Percentiles rank a stretch among this genome's conserved stretches.
phyloP scores from a whole-genome alignment of 2,797 vertebrate species.

The Oreochromis grahami region DNA sequence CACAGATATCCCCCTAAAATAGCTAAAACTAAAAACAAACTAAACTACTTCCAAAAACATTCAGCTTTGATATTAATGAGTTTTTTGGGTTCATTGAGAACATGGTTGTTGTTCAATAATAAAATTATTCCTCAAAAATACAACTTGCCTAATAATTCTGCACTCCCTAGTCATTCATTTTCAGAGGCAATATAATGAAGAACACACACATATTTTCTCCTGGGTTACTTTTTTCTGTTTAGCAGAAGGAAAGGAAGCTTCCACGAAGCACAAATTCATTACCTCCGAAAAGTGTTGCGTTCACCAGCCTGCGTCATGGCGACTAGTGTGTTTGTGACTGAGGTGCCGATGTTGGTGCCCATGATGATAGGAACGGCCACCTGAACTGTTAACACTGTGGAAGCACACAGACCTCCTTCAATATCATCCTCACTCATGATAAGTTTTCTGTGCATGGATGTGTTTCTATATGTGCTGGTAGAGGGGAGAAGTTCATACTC shows the following conservation, averaged over 20 bases:
- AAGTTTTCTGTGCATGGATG: neutral
- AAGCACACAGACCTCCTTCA: neutral
- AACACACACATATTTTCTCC: neutral
- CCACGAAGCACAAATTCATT: constrained; percentile 3
- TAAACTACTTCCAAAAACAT: too few species aligned
- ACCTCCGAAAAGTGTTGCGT: constrained; percentile 92
- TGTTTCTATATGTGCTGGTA: neutral
- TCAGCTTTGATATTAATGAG: too few species aligned
- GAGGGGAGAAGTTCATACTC: constrained; percentile 58
- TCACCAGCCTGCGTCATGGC: constrained; percentile 93
- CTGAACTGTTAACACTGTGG: constrained; percentile 85
- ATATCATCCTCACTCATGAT: neutral
- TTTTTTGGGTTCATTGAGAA: too few species aligned
- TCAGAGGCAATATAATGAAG: neutral
- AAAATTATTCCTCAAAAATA: too few species aligned
- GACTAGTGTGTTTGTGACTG: constrained; percentile 93
- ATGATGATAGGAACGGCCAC: constrained; percentile 93
- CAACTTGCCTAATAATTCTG: too few species aligned
- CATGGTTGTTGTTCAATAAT: too few species aligned
- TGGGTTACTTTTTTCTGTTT: neutral
- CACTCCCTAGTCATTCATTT: too few species aligned
- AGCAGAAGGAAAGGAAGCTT: neutral
- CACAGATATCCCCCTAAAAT: too few species aligned
- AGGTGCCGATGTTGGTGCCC: constrained; percentile 98
- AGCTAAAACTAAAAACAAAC: too few species aligned